Conservation (phyloP, 92 coral and sea anemone genomes). For the Actinostola sp. region DNA sequence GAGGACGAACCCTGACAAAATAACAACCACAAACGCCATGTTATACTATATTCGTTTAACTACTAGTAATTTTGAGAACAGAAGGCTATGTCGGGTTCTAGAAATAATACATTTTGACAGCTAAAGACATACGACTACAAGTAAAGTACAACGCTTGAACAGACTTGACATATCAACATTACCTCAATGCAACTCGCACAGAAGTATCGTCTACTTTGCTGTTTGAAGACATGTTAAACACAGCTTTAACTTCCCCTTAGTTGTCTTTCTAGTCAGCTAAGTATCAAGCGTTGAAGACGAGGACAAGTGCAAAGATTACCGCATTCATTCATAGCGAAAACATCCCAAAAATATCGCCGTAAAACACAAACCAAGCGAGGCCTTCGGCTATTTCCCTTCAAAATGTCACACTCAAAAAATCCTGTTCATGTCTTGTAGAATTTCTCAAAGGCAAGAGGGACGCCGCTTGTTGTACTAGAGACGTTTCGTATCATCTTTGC, state of each 20-base stretch:
- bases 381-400: no score
- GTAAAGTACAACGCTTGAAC: conserved; percentile 49
- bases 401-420: neutral
- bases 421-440: conserved; percentile 4
- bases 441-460: conserved; percentile 2
- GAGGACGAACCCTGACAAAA: conserved; percentile 93
- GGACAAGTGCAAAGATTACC: neutral
- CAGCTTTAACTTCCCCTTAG: conserved; percentile 6
- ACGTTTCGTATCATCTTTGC: conserved; percentile 15
- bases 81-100: neutral
- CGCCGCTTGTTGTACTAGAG: neutral
- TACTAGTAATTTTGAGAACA: neutral
- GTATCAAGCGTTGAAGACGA: conserved; percentile 1
- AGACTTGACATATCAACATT: conserved; percentile 21
- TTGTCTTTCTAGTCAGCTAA: conserved; percentile 25
- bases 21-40: conserved; percentile 30
- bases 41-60: conserved; percentile 13
- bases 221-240: conserved; percentile 34
- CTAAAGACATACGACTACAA: neutral
- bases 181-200: conserved; percentile 97
- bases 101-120: conserved; percentile 15
- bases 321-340: conserved; percentile 13
- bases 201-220: conserved; percentile 79
- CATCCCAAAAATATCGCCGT: conserved; percentile 1
- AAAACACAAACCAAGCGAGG: no score